Evolutionary conservation across 2,888 invertebrate genomes (phyloP).

Genomic region (Lomographa bimaculata): DNA sequence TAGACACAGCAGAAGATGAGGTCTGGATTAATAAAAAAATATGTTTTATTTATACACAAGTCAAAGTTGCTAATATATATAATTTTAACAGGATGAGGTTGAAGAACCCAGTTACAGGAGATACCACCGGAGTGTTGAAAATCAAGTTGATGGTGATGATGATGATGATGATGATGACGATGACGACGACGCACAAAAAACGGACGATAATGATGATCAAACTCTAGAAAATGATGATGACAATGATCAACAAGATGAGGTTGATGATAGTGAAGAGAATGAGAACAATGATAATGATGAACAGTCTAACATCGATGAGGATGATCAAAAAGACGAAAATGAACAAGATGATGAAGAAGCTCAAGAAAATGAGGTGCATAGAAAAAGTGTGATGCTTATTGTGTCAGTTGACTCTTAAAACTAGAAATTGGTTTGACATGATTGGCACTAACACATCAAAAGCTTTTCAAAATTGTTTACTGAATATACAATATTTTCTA

Average conservation of each 20-base stretch:
- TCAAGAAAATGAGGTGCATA: conserved; percentile 50
- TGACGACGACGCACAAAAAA: conserved; percentile 39
- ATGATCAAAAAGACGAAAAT: conserved; percentile 35
- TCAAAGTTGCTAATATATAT: conserved; percentile 6
- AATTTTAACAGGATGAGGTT: conserved; percentile 40
- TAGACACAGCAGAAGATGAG: conserved; percentile 42
- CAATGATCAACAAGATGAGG: conserved; percentile 23
- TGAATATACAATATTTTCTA: conserved; percentile 3
- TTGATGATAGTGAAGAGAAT: conserved; percentile 13
- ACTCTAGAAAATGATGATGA: conserved; percentile 22
- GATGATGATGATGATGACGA: conserved; percentile 43
- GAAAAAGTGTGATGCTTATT: conserved; percentile 44
- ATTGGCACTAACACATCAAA: conserved; percentile 63
- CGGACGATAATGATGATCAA: conserved; percentile 30
- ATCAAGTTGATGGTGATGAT: conserved; percentile 39
- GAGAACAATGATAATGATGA: conserved; percentile 35
- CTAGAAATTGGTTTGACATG: conserved; percentile 34
- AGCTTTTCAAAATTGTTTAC: conserved; percentile 41
- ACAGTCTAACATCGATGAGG: conserved; percentile 35
- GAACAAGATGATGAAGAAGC: conserved; percentile 28
- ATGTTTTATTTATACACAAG: background rate
- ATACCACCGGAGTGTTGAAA: conserved; percentile 34
- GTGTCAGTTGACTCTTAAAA: conserved; percentile 31
- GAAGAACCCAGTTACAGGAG: conserved; percentile 40
- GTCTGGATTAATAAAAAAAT: conserved; percentile 29